Conservation (phyloP, 2,888 invertebrate genomes). For the Drosophila merina region DNA sequence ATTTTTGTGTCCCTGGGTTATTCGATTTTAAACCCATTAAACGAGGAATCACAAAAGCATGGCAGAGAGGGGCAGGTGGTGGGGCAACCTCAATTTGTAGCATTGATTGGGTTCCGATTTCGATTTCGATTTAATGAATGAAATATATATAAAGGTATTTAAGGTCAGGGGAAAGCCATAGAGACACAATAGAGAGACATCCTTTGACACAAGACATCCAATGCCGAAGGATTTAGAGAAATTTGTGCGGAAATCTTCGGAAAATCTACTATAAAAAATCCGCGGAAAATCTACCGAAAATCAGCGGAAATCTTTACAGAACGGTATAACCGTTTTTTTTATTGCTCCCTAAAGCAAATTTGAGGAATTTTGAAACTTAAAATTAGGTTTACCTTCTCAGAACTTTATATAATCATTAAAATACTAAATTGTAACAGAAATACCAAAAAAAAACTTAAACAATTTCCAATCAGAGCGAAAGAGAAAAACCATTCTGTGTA, state of each 20-base stretch:
- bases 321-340: too few relatives aligned
- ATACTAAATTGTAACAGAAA: too few relatives aligned
- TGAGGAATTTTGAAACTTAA: too few relatives aligned
- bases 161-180: neutral
- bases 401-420: too few relatives aligned
- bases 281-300: too few relatives aligned
- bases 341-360: too few relatives aligned
- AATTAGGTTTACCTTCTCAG: too few relatives aligned
- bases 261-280: too few relatives aligned
- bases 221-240: neutral
- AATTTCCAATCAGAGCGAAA: neutral
- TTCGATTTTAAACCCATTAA: constrained; percentile 56
- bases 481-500: constrained; percentile 14
- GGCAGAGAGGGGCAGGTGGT: neutral
- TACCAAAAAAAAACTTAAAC: too few relatives aligned
- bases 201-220: neutral
- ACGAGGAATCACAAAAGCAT: constrained; percentile 31
- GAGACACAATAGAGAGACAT: neutral
- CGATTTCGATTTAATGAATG: constrained; percentile 30
- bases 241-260: neutral
- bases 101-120: constrained; percentile 39
- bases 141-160: constrained; percentile 4
- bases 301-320: too few relatives aligned
- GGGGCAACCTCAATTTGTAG: constrained; percentile 35
- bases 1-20: constrained; percentile 22